Evolutionary conservation across 2,797 vertebrate species (phyloP), one percentile per base, ranked within the genome.

Genomic region (Platalea minor): DNA sequence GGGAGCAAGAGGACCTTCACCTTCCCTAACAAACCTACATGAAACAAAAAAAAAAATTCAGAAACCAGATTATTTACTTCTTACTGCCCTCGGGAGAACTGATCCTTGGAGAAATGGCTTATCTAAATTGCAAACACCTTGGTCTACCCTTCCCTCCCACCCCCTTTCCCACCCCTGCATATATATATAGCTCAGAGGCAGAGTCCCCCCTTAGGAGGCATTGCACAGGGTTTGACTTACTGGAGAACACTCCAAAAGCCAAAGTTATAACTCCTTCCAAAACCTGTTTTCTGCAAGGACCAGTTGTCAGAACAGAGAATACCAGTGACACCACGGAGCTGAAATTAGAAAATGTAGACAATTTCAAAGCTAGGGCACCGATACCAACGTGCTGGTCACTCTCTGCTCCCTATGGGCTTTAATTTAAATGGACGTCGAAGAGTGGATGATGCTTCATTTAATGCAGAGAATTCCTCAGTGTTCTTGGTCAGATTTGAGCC

Each of bases 31-130:
- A 69, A 76, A 46, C 14, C 35, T 19, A 45, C 10, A 10, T 5
- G 54, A 19, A 89, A 63, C 13, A 50, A 43, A 20, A 7, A 59
- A 35, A 54, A 19, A 6, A 35, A 10, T 13, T 9, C 6, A 37
- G 35, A 84, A 76, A 41, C 3, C 7, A 39, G 29, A 8, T 19
- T 63, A 41, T 43, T 67, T 37, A 20, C 43, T 75, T 57, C 43
- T 63, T 29, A 9, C 16, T 16, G 35, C 39, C 54, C 54, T 90
- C 29, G 69, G 61, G 26, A 73, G 45, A 75, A 37, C 61, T 63
- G 75, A 75, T 63, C 48, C 91, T 82, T 75, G 72, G 48, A 75
- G 73, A 91, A 93, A 91, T 45, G 17, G 26, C 41, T 76, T 54
- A 48, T 9, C 37, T 39, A 17, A 45, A 50, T 24, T 26, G 25